Conservation (phyloP, 2,113 vertebrate species). For the Pteropus alecto region DNA sequence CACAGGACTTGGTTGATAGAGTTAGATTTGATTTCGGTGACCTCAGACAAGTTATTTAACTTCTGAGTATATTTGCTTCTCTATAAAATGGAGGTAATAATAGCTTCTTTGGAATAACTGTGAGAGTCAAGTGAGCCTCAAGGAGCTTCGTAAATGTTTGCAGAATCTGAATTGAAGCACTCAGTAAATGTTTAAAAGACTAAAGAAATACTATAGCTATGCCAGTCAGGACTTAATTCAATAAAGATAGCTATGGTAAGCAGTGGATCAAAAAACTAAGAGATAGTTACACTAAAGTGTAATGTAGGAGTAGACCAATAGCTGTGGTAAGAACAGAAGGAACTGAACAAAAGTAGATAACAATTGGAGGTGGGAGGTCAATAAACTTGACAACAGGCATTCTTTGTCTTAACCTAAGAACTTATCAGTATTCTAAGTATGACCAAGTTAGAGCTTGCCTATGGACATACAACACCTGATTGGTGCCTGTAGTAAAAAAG, state of each 20-base stretch:
- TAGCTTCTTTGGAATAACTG: neutral
- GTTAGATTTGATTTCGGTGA: constrained; percentile 23
- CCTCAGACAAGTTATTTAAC: neutral
- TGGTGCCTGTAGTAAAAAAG: neutral
- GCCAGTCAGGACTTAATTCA: neutral
- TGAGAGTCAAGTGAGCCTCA: neutral
- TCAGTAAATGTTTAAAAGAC: constrained; percentile 26
- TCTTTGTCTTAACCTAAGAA: constrained; percentile 15
- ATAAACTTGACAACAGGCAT: neutral
- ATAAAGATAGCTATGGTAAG: neutral
- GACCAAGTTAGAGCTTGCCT: neutral
- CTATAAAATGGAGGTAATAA: neutral
- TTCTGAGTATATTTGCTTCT: constrained; percentile 12
- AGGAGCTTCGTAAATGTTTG: constrained; percentile 10
- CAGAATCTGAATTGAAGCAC: neutral
- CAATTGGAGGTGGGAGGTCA: neutral
- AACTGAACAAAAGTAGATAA: neutral
- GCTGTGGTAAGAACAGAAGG: neutral
- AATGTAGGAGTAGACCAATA: neutral
- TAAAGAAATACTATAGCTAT: neutral
- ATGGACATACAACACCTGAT: neutral
- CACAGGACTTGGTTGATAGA: neutral
- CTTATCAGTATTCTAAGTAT: neutral
- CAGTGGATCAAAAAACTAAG: neutral
- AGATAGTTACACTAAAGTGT: neutral